These are phyloP conservation scores for Chrysomela aeneicollis DNA, from an alignment of 2,888 invertebrate species.

Conservation along the genomic window DNA sequence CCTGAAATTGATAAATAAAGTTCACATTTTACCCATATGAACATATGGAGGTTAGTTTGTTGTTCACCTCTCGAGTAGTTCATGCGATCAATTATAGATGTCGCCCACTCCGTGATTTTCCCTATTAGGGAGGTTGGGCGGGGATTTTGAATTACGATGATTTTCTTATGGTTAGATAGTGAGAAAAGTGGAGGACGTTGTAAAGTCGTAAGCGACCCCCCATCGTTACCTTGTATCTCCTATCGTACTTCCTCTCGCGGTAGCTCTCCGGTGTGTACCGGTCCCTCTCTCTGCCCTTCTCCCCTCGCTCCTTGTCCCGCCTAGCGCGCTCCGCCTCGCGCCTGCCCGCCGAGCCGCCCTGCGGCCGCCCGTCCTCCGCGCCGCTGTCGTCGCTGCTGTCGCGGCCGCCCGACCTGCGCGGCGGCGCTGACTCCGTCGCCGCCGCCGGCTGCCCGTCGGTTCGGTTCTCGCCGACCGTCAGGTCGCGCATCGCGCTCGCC, in stretches of 20 bases:
- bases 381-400: slow-evolving; percentile 58
- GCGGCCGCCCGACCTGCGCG: slow-evolving; percentile 48
- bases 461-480: slow-evolving; percentile 57
- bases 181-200: no score
- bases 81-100: no score
- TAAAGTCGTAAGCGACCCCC: no score
- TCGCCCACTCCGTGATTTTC: no score
- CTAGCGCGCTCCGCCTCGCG: slow-evolving; percentile 37
- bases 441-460: slow-evolving; percentile 48
- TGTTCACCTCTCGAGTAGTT: no score
- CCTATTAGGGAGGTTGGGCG: no score
- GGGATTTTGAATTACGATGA: no score
- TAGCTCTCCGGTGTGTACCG: slow-evolving; percentile 35
- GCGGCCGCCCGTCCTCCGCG: slow-evolving; percentile 44
- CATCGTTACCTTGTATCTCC: slow-evolving; percentile 48
- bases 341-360: slow-evolving; percentile 38
- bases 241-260: slow-evolving; percentile 49
- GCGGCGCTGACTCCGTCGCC: slow-evolving; percentile 36
- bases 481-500: slow-evolving; percentile 54
- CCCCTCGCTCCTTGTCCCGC: slow-evolving; percentile 39
- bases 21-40: no score
- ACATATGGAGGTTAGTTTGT: no score
- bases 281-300: slow-evolving; percentile 37
- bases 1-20: no score
- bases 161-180: no score